Base-by-base conservation (phyloP, 2,113 vertebrate genomes). In the Malurus cyaneus region DNA sequence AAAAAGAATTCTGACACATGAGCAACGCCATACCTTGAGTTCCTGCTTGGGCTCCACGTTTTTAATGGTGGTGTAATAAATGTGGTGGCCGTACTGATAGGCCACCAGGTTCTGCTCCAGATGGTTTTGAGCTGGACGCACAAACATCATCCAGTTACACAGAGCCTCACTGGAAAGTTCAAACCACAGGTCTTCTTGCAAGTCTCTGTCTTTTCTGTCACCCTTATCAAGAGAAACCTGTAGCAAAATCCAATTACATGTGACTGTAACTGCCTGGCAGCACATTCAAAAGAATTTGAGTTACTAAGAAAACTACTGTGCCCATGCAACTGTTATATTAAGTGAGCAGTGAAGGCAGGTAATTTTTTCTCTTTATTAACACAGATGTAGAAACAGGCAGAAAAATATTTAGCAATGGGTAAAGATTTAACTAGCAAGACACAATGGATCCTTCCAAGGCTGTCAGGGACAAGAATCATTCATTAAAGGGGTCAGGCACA, bases 81-180 rank as follows among this genome's bases (percentile, higher is more conserved):
- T 99, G 12, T 99, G 99, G 5, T 99, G 98, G 84, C 99, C 99
- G 0, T 99, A 99, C 86, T 99, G 99, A 95, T 99, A 99, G 1
- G 99, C 99, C 57, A 99, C 99, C 92, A 99, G 97, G 96, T 99
- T 99, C 98, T 99, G 99, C 91, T 99, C 99, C 94, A 99, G 94
- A 86, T 99, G 99, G 91, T 99, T 99, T 97, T 99, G 98, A 39
- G 99, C 99, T 6, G 99, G 99, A 25, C 99, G 98, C 21, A 99
- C 99, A 90, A 99, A 99, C 99, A 99, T 99, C 98, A 99, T 98
- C 99, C 99, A 99, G 96, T 99, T 99, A 94, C 99, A 99, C 60
- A 98, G 98, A 80, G 99, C 98, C 95, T 99, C 99, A 8, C 99
- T 99, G 2, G 99, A 99, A 49, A 99, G 97, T 92, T 99, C 99